A percentile compares a stretch with the other conserved stretches of the same genome.
Conservation (phyloP, 2,888 invertebrate species). For the Thumatha senex region DNA sequence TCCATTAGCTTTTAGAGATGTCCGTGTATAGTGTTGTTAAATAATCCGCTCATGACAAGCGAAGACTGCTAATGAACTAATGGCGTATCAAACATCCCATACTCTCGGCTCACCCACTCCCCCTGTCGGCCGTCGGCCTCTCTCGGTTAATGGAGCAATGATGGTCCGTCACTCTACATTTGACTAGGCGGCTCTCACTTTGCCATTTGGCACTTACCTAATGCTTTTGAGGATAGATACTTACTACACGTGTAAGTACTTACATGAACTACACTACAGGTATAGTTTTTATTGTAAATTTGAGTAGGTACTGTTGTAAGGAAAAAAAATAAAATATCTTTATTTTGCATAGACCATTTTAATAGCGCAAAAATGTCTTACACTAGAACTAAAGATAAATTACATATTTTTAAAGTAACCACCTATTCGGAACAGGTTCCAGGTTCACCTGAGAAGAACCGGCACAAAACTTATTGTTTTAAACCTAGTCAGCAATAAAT, state of each 20-base stretch:
- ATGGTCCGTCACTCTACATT: conserved; percentile 81
- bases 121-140: conserved; percentile 43
- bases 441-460: too few species aligned
- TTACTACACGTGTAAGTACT: conserved; percentile 30
- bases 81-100: conserved; percentile 74
- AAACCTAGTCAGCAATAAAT: too few species aligned
- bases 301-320: too few species aligned
- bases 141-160: conserved; percentile 75
- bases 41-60: conserved; percentile 46
- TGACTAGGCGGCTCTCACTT: conserved; percentile 78
- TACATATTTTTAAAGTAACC: too few species aligned
- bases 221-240: conserved; percentile 56
- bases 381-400: too few species aligned
- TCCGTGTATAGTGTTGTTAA: conserved; percentile 43
- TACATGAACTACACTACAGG: neutral
- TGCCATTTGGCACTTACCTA: conserved; percentile 62
- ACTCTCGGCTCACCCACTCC: conserved; percentile 40
- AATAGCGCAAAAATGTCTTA: too few species aligned
- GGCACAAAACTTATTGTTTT: too few species aligned
- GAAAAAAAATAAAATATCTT: too few species aligned
- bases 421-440: too few species aligned
- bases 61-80: conserved; percentile 76
- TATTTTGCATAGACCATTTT: too few species aligned
- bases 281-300: neutral
- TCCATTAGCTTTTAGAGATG: conserved; percentile 43